Base-by-base conservation (phyloP, 2,113 vertebrate species). In the Nothocercus nigrocapillus region DNA sequence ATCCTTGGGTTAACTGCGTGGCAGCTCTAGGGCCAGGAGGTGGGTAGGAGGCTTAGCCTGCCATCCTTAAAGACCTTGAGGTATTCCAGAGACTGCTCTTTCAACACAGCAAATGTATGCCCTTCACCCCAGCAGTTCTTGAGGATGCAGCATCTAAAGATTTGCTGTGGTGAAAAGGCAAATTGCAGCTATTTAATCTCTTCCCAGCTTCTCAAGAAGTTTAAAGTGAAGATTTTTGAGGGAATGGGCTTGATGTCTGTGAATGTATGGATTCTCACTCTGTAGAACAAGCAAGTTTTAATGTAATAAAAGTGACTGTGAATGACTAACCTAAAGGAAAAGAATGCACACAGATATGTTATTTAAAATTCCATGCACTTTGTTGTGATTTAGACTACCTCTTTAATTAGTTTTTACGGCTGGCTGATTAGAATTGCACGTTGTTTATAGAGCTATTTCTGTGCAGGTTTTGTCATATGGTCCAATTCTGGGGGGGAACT, bases 391-490 rank as follows among this genome's bases (percentile, higher is more conserved):
- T 97, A 98, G 93, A 85, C 88, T 44, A 34, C 74, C 66, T 73
- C 68, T 89, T 96, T 98, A 97, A 97, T 97, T 97, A 88, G 93
- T 96, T 97, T 98, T 94, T 97, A 95, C 34, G 78, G 94, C 91
- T 97, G 92, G 73, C 85, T 97, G 69, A 77, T 36, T 81, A 92
- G 67, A 96, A 34, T 54, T 95, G 79, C 73, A 70, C 47, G 74
- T 89, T 94, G 80, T 95, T 95, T 95, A 91, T 95, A 91, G 90
- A 74, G 77, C 67, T 80, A 75, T 89, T 96, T 92, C 79, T 8
- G 2, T 81, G 88, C 70, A 94, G 38, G 75, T 79, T 94, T 82
- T 95, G 73, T 93, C 82, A 66, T 85, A 58, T 47, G 61, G 79
- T 94, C 77, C 38, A 27, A 4, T 82, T 68, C 79, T 86, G 56